Base-by-base conservation (phyloP, 2,888 invertebrate species). In the Papilio protenor region DNA sequence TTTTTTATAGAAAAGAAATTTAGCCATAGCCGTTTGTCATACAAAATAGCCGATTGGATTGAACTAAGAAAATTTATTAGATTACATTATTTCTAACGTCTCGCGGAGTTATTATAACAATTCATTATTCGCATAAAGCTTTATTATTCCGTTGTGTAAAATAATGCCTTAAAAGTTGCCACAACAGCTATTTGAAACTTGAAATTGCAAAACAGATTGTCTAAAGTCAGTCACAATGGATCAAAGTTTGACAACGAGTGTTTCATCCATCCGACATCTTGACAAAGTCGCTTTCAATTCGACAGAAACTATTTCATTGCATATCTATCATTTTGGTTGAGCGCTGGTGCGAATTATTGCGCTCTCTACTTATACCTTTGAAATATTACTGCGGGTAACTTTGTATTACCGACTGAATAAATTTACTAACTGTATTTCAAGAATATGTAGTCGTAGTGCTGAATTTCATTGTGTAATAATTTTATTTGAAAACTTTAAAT, bases 171-270 rank as follows among this genome's bases (percentile, higher is more conserved):
- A 33, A 10, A 77, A 78, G 70, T 64, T 74, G 40, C 52, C 61
- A 23, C 77, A 61, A 75, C 45, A 71, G 70, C 75, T 78, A 73
- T 75, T 78, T 78, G 71, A 75, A 78, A 78, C 75, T 78, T 78
- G 75, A 78, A 78, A 78, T 78, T 78, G 75, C 75, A 75, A 78
- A 75, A 78, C 78, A 71, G 78, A 78, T 78, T 78, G 75, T 78
- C 78, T 78, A n/a, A 64, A 78, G 75, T 77, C 69, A 59, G 74
- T 78, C 78, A 78, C 75, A 75, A 78, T 75, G 75, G 78, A 78
- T 78, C 71, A 78, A 66, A 78, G 75, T 78, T 78, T 78, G 64
- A 78, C 64, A 23, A 69, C 75, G 75, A 71, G 78, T 78, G 55
- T 78, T 78, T 78, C 61, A 78, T 77, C 74, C 73, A 71, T 64